Evolutionary conservation across 2,113 vertebrate species (phyloP).

Genomic region (Syngnathoides biaculeatus): DNA sequence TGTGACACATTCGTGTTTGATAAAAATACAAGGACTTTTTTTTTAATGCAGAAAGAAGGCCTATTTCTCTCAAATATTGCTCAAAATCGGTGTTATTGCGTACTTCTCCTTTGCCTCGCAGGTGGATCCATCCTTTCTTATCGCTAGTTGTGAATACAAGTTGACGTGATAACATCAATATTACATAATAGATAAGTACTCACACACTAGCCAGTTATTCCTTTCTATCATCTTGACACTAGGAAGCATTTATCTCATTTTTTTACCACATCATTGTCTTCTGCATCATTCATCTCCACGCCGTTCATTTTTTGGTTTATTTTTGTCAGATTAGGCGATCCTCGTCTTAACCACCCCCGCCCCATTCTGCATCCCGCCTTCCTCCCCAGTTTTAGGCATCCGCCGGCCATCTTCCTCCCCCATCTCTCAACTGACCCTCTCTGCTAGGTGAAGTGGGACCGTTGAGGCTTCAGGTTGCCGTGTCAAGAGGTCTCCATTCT

Average conservation of each 20-base stretch:
- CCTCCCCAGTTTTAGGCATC: constrained; percentile 12
- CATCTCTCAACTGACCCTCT: constrained; percentile 52
- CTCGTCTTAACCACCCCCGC: background rate
- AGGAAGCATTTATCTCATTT: background rate
- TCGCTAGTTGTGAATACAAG: too few species aligned
- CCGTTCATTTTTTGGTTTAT: background rate
- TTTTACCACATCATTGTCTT: background rate
- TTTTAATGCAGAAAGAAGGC: too few species aligned
- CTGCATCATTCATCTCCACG: background rate
- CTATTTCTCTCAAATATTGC: too few species aligned
- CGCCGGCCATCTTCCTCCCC: constrained; percentile 16
- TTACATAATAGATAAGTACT: background rate
- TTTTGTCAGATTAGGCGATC: background rate
- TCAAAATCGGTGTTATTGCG: too few species aligned
- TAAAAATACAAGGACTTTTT: too few species aligned
- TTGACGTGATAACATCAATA: background rate
- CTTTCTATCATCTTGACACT: background rate
- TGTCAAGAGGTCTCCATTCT: constrained; percentile 76
- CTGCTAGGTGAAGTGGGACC: constrained; percentile 68
- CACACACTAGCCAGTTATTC: background rate
- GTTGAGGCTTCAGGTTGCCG: constrained; percentile 72
- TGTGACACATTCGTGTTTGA: too few species aligned
- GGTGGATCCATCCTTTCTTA: too few species aligned
- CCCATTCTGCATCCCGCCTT: constrained; percentile 6
- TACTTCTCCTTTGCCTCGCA: too few species aligned